Percentiles rank a stretch among this genome's conserved stretches.
Evolutionary conservation across 1,140 invertebrate genomes (phyloP).

Genomic region (Drosophila nasuta): DNA sequence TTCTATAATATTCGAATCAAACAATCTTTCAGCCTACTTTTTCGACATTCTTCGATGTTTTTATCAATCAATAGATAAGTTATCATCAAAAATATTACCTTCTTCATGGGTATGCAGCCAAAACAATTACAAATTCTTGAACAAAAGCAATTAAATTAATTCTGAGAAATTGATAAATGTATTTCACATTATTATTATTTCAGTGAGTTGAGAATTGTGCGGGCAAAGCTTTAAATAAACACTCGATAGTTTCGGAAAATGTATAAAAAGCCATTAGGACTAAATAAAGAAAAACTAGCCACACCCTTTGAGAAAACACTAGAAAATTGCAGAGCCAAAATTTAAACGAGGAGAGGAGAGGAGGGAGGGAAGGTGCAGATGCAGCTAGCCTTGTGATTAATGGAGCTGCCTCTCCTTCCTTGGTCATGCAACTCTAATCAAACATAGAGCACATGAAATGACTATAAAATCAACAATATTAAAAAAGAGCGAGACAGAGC

Average conservation of each 20-base stretch:
- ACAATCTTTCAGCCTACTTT: neutral
- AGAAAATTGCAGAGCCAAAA: constrained; percentile 19
- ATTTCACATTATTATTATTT: constrained; percentile 12
- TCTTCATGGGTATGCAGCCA: neutral
- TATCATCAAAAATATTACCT: neutral
- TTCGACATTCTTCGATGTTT: neutral
- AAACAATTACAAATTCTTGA: neutral
- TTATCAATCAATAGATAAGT: neutral
- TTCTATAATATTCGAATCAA: neutral
- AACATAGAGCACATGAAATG: constrained; percentile 29
- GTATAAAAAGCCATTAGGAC: constrained; percentile 1
- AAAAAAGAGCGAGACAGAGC: constrained; percentile 10
- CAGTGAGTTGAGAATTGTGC: neutral
- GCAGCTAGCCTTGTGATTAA: constrained; percentile 21
- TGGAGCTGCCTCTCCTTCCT: neutral
- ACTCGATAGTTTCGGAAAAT: constrained; percentile 8
- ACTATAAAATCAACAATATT: constrained; percentile 33
- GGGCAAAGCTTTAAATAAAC: constrained; percentile 9
- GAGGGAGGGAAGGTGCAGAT: neutral
- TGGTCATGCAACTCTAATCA: constrained; percentile 5
- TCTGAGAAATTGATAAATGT: constrained; percentile 7
- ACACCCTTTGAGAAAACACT: constrained; percentile 6
- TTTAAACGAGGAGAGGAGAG: neutral
- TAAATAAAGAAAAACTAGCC: constrained; percentile 19
- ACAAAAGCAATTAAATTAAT: neutral